Percentiles rank a stretch among this genome's conserved stretches.
Evolutionary conservation across 2,797 vertebrate genomes (phyloP).

Genomic region (Chelidonichthys spinosus): DNA sequence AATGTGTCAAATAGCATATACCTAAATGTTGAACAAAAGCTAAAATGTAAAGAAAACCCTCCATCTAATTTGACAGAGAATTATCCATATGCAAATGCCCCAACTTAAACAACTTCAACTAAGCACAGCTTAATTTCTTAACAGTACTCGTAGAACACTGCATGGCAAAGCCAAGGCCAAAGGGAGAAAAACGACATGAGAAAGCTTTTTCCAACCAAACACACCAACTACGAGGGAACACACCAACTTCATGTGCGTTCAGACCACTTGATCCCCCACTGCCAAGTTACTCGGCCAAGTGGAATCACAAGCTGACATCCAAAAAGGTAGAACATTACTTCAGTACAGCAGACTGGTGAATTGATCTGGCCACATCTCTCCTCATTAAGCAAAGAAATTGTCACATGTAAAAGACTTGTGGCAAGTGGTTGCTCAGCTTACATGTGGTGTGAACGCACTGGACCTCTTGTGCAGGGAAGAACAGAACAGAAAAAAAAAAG

Average conservation of each 20-base stretch:
- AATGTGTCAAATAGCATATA: background rate
- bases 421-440: slow-evolving; percentile 25
- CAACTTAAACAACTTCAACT: slow-evolving; percentile 10
- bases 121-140: slow-evolving; percentile 27
- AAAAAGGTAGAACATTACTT: background rate
- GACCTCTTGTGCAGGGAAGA: slow-evolving; percentile 8
- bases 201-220: slow-evolving; percentile 21
- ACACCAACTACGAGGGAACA: slow-evolving; percentile 33
- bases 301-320: slow-evolving; percentile 26
- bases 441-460: slow-evolving; percentile 71
- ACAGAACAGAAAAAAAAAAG: slow-evolving; percentile 1
- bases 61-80: background rate
- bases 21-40: background rate
- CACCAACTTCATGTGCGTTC: slow-evolving; percentile 53
- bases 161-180: slow-evolving; percentile 52
- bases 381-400: background rate
- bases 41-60: background rate
- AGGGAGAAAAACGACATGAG: slow-evolving; percentile 10
- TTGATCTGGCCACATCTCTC: slow-evolving; percentile 18
- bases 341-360: background rate
- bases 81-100: slow-evolving; percentile 9
- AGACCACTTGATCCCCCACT: slow-evolving; percentile 57
- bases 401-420: slow-evolving; percentile 2
- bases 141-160: slow-evolving; percentile 9
- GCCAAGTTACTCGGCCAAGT: slow-evolving; percentile 20